Conservation (phyloP, 1,140 invertebrate genomes). For the Diplogasteroides magnus region DNA sequence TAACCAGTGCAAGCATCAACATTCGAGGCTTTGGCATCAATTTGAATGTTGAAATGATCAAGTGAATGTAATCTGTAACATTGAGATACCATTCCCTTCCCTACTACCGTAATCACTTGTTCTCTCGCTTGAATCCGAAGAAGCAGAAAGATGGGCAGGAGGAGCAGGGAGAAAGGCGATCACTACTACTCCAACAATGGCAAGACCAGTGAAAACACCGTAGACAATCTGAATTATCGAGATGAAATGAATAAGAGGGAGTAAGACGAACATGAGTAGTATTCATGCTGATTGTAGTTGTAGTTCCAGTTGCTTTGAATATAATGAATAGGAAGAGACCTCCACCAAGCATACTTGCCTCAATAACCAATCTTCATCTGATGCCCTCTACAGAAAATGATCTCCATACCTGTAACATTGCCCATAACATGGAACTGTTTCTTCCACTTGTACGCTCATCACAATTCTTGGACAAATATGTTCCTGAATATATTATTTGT, state of each 20-base stretch:
- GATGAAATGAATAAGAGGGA: neutral
- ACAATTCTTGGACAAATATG: constrained; percentile 25
- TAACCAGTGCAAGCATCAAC: constrained; percentile 18
- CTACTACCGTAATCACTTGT: neutral
- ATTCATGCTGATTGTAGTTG: constrained; percentile 5
- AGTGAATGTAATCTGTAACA: neutral
- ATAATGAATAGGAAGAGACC: constrained; percentile 24
- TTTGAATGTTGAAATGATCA: constrained; percentile 22
- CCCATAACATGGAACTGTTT: constrained; percentile 29
- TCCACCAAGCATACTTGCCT: constrained; percentile 7
- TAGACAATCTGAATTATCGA: constrained; percentile 17
- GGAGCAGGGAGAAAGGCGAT: neutral
- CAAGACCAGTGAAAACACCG: constrained; percentile 10
- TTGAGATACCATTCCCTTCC: neutral
- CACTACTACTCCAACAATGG: neutral
- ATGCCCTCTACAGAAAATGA: neutral
- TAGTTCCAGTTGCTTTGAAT: constrained; percentile 9
- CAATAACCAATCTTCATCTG: neutral
- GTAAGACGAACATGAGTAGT: neutral
- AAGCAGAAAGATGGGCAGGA: neutral
- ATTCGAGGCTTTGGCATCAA: constrained; percentile 27
- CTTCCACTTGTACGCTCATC: constrained; percentile 19
- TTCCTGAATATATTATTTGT: constrained; percentile 16
- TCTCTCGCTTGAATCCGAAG: neutral
- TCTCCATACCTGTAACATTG: constrained; percentile 4